Percentiles rank a stretch among this genome's conserved stretches.
phyloP scores from a whole-genome alignment of 2,797 vertebrate genomes.

The Paratrypauchen microcephalus region DNA sequence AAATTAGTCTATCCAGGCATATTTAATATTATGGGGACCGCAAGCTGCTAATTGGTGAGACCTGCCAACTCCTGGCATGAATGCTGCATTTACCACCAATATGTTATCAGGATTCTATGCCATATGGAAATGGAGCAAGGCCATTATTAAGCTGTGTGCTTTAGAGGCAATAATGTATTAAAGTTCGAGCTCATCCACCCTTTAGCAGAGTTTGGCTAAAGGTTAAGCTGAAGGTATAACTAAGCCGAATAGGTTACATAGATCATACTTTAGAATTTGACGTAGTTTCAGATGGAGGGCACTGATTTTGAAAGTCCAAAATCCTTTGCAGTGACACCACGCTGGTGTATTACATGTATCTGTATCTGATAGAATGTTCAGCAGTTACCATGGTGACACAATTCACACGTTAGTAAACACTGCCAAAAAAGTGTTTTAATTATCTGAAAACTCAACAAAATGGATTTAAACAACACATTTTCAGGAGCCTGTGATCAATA shows the following conservation, averaged over 20 bases:
- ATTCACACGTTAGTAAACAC: too few species aligned
- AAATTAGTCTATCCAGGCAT: constrained; percentile 47
- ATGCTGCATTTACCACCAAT: constrained; percentile 34
- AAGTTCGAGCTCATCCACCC: not conserved
- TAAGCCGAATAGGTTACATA: not conserved
- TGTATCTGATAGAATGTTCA: too few species aligned
- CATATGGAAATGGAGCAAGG: constrained; percentile 25
- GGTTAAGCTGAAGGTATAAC: not conserved
- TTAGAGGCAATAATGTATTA: not conserved
- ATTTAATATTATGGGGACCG: constrained; percentile 49
- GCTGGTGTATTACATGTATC: too few species aligned
- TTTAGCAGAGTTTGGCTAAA: not conserved
- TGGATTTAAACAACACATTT: too few species aligned
- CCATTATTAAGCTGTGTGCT: constrained; percentile 14
- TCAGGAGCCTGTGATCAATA: too few species aligned
- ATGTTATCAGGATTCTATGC: constrained; percentile 25
- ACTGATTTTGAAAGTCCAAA: not conserved
- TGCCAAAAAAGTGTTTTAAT: too few species aligned
- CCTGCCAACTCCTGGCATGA: constrained; percentile 45
- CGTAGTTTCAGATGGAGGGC: not conserved
- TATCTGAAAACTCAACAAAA: too few species aligned
- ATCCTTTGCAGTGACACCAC: too few species aligned
- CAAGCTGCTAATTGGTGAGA: constrained; percentile 35
- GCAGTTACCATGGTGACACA: too few species aligned
- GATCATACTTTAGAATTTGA: not conserved